Evolutionary conservation across 2,888 invertebrate species (phyloP).

Genomic region (Brenthis hecate): DNA sequence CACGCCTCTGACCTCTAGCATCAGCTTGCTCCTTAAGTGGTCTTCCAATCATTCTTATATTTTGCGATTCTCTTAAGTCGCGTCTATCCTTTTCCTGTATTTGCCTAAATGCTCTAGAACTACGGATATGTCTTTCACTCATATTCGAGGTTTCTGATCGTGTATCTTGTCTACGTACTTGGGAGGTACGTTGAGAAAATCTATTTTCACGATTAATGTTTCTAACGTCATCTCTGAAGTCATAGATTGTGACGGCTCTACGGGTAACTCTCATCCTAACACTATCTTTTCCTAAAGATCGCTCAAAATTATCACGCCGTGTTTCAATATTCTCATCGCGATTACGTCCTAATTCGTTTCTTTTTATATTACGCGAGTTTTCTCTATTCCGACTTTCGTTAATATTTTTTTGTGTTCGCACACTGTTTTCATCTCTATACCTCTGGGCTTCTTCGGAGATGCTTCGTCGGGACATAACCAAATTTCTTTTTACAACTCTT

Average conservation of each 20-base stretch:
- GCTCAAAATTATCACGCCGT: too few relatives aligned
- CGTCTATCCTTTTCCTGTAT: background rate
- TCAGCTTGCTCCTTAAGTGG: background rate
- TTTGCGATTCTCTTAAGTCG: background rate
- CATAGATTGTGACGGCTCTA: too few relatives aligned
- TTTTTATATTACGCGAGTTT: too few relatives aligned
- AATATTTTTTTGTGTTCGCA: background rate
- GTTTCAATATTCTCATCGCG: too few relatives aligned
- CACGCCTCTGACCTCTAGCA: background rate
- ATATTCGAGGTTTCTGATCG: constrained; percentile 11
- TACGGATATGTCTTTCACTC: constrained; percentile 9
- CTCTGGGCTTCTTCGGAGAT: background rate
- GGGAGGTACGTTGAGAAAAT: background rate
- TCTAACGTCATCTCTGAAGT: too few relatives aligned
- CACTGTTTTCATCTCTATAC: constrained; percentile 3
- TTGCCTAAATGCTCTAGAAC: constrained; percentile 5
- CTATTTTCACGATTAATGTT: too few relatives aligned
- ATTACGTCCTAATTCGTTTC: too few relatives aligned
- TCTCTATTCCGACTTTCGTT: too few relatives aligned
- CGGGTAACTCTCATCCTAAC: too few relatives aligned
- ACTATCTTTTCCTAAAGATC: too few relatives aligned
- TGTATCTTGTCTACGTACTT: constrained; percentile 7
- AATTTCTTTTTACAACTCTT: background rate
- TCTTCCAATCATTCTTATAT: background rate
- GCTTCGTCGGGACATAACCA: background rate